Evolutionary conservation across 2,113 vertebrate species (phyloP), one percentile per base, ranked within the genome.

Genomic region (Rhegmatorhina hoffmannsi): DNA sequence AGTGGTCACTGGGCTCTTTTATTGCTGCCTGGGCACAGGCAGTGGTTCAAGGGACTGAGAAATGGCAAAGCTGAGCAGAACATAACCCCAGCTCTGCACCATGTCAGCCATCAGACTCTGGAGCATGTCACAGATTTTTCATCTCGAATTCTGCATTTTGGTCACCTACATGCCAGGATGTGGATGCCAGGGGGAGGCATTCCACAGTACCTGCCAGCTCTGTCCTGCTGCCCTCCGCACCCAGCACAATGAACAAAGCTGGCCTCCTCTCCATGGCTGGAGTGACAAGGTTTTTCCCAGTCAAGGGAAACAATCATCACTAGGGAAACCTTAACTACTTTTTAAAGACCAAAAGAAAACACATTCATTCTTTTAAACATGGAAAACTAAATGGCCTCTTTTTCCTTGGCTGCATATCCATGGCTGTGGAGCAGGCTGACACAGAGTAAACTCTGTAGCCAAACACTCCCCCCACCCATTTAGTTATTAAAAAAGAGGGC

Each of bases 321-420:
- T 95, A 96, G 95, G 96, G 97, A 97, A 98, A 97, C 96, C 95
- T 96, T 91, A 68, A 82, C 88, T 89, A 63, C 86, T 85, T 76
- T 94, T 91, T 70, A 94, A 95, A 97, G 91, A 91, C 88, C 79
- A 56, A 89, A 92, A 97, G 92, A 95, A 97, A 96, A 88, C 92
- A 73, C 89, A 81, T 50, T 73, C 92, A 55, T 93, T 96, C 94
- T 94, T 87, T 93, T 94, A 97, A 96, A 97, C 94, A 96, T 95
- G 96, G 97, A 96, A 95, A 97, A 91, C 76, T 81, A 79, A 94
- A 47, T 94, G 91, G 89, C 92, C 84, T 91, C 87, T 90, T 95
- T 96, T 87, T 84, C 43, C 93, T 94, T 83, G 92, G 90, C 85
- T 94, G 43, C 40, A 3, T 81, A 76, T 55, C 28, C 34, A 0